Conservation (phyloP, 2,113 vertebrate genomes). For the Nannobrachium achirus region DNA sequence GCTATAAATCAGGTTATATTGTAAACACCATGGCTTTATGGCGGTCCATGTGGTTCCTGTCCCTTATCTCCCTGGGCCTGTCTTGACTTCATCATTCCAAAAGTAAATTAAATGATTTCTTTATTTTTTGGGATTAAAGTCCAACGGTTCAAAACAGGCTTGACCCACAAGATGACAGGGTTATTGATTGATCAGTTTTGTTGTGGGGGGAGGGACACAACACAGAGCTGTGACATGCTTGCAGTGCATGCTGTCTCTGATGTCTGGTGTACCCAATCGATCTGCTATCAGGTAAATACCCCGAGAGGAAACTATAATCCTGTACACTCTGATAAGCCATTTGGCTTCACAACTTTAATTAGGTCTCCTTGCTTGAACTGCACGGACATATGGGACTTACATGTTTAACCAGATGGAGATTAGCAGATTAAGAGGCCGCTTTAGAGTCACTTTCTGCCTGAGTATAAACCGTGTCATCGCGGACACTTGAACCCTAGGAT, state of each 20-base stretch:
- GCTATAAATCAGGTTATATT: background rate
- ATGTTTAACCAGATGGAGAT: background rate
- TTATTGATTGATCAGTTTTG: conserved; percentile 42
- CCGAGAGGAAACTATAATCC: background rate
- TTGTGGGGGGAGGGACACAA: background rate
- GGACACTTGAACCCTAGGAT: too few relatives aligned
- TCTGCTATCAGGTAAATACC: background rate
- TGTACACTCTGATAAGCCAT: background rate
- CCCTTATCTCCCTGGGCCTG: background rate
- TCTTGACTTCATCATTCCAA: background rate
- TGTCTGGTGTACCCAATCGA: conserved; percentile 20
- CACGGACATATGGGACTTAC: background rate
- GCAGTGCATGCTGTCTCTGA: background rate
- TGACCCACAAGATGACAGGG: conserved; percentile 8
- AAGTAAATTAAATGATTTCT: conserved; percentile 48
- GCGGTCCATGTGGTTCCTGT: background rate
- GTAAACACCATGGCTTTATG: conserved; percentile 22
- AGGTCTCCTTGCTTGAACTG: background rate
- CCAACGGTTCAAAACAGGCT: conserved; percentile 43
- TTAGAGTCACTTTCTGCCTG: too few relatives aligned
- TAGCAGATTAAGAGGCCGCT: too few relatives aligned
- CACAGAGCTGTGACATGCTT: background rate
- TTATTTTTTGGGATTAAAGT: conserved; percentile 52
- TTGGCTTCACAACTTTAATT: background rate
- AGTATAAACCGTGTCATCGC: too few relatives aligned